Percentiles rank a stretch among this genome's conserved stretches.
Conservation (phyloP, 2,113 vertebrate species). For the Brienomyrus brachyistius region DNA sequence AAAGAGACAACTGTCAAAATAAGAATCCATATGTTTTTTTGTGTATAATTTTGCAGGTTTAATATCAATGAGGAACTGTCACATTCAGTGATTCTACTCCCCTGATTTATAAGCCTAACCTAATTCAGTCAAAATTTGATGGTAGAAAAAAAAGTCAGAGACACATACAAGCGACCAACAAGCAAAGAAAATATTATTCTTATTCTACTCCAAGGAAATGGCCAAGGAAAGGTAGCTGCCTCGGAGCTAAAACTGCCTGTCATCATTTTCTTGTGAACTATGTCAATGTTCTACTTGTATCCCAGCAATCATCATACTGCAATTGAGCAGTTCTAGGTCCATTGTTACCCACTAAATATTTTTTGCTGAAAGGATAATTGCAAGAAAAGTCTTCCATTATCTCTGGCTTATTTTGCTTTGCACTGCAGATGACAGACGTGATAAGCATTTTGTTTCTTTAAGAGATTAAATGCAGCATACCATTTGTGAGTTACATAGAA, state of each 20-base stretch:
- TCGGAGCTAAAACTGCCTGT: background rate
- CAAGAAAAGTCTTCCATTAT: constrained; percentile 3
- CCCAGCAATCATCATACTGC: background rate
- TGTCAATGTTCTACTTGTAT: background rate
- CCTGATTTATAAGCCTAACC: constrained; percentile 56
- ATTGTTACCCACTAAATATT: background rate
- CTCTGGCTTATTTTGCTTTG: background rate
- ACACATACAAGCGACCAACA: constrained; percentile 36
- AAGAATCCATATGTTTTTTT: background rate
- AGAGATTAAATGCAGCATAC: background rate
- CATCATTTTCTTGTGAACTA: background rate
- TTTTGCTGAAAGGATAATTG: background rate
- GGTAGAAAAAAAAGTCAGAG: constrained; percentile 29
- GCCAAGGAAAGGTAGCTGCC: constrained; percentile 8
- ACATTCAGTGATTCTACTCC: constrained; percentile 44
- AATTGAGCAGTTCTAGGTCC: background rate
- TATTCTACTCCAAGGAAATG: constrained; percentile 21
- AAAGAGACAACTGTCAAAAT: background rate
- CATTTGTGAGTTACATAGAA: background rate
- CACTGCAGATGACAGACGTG: background rate
- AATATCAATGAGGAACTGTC: constrained; percentile 46
- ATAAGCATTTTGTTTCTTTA: background rate
- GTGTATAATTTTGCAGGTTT: background rate
- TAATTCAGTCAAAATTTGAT: constrained; percentile 68
- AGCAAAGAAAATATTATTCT: constrained; percentile 51